These are phyloP conservation scores for Drosophila orena DNA, from an alignment of 1,140 invertebrate genomes.

Conservation along the genomic window DNA sequence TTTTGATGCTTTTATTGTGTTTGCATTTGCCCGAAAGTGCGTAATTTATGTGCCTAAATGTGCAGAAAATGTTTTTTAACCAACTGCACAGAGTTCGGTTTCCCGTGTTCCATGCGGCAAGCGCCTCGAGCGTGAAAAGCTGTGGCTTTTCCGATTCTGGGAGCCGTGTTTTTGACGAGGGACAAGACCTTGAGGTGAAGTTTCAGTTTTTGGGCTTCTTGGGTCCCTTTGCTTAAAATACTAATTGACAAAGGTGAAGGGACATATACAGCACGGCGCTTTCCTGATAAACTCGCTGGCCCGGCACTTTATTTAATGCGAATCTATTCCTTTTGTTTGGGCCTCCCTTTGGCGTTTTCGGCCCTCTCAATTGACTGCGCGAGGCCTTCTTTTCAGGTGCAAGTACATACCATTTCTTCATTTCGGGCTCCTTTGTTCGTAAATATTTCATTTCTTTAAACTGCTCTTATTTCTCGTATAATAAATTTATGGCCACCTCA, in stretches of 20 bases:
- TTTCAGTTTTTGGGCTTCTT: neutral
- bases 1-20: constrained; percentile 73
- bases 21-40: constrained; percentile 54
- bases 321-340: constrained; percentile 46
- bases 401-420: constrained; percentile 21
- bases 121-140: constrained; percentile 50
- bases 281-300: constrained; percentile 27
- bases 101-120: constrained; percentile 1
- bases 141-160: constrained; percentile 39
- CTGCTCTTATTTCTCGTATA: constrained; percentile 58
- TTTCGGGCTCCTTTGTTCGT: constrained; percentile 33
- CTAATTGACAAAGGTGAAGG: constrained; percentile 51
- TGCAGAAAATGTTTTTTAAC: constrained; percentile 76
- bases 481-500: constrained; percentile 54
- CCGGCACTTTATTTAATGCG: constrained; percentile 51
- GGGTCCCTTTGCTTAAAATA: constrained; percentile 37
- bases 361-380: constrained; percentile 42
- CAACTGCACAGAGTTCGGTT: constrained; percentile 53
- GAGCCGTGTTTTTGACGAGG: constrained; percentile 36
- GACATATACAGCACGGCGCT: neutral
- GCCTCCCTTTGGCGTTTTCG: constrained; percentile 37
- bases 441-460: constrained; percentile 60
- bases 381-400: constrained; percentile 25
- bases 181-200: constrained; percentile 29
- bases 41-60: constrained; percentile 81